phyloP scores from a whole-genome alignment of 2,113 vertebrate genomes.

The Menidia beryllina region DNA sequence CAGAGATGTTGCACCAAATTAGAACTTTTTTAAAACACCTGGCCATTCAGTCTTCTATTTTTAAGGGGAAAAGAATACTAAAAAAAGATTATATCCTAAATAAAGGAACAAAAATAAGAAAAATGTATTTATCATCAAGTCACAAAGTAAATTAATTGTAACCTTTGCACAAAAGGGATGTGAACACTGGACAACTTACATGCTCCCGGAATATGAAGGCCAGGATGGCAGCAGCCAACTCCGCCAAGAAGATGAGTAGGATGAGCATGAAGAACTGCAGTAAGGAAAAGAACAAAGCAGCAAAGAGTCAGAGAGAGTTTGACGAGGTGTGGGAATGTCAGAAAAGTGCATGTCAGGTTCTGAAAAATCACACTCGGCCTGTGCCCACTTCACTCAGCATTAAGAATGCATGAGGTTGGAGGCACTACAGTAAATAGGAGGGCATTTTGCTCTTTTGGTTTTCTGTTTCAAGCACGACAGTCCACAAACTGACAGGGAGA shows the following conservation, averaged over 20 bases:
- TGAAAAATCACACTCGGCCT: conserved; percentile 49
- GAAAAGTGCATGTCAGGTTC: conserved; percentile 41
- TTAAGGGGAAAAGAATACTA: no score
- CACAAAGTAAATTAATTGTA: no score
- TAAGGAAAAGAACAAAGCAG: conserved; percentile 25
- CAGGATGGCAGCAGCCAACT: conserved; percentile 92
- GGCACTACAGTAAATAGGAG: conserved; percentile 30
- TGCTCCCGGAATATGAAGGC: conserved; percentile 95
- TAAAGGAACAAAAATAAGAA: no score
- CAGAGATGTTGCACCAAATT: neutral
- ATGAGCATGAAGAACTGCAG: conserved; percentile 96
- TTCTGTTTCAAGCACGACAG: conserved; percentile 35
- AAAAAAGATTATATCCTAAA: no score
- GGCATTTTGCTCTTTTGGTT: conserved; percentile 43
- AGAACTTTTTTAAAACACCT: no score
- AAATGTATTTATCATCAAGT: no score
- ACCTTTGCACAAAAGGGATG: conserved; percentile 3
- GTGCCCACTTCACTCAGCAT: conserved; percentile 53
- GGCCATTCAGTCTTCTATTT: no score
- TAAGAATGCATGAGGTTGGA: conserved; percentile 60
- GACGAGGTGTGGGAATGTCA: conserved; percentile 21
- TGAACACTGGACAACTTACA: conserved; percentile 80
- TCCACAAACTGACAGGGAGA: conserved; percentile 35
- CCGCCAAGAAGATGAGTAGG: conserved; percentile 94
- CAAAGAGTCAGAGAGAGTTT: conserved; percentile 18